phyloP scores from a whole-genome alignment of 2,888 invertebrate species.

The Dolichopus griseipennis region DNA sequence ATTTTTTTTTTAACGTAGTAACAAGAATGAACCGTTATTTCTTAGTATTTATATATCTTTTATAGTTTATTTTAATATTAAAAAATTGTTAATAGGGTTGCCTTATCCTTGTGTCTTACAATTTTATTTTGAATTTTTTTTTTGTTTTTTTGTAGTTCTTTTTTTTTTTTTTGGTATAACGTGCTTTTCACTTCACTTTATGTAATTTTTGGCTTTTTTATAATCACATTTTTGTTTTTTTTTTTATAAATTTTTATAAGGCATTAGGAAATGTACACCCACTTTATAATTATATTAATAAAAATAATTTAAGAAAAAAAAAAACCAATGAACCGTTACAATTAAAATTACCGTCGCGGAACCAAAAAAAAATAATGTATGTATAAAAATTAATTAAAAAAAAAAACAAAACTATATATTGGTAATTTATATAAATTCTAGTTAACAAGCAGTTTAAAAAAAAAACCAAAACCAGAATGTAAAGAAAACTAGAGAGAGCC shows the following conservation, averaged over 20 bases:
- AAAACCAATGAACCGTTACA: not conserved
- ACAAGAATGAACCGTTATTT: conserved; percentile 1
- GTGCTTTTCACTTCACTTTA: too few species aligned
- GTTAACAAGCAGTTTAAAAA: too few species aligned
- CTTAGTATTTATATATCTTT: not conserved
- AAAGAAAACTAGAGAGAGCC: not conserved
- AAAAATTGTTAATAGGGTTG: not conserved
- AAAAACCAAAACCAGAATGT: not conserved
- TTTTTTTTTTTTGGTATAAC: not conserved
- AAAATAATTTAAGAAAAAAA: not conserved
- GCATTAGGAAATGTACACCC: not conserved
- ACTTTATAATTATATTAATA: not conserved
- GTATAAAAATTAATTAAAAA: not conserved
- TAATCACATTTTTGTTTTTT: not conserved
- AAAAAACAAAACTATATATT: too few species aligned
- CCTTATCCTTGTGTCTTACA: not conserved
- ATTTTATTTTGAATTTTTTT: not conserved
- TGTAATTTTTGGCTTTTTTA: not conserved
- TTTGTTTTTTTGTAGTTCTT: not conserved
- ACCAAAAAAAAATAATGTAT: not conserved
- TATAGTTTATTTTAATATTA: not conserved
- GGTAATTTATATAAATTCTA: too few species aligned
- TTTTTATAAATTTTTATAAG: not conserved
- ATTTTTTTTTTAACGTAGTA: not conserved
- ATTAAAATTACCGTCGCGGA: not conserved